Evolutionary conservation across 2,888 invertebrate species (phyloP).

Genomic region (Mythimna pallens): DNA sequence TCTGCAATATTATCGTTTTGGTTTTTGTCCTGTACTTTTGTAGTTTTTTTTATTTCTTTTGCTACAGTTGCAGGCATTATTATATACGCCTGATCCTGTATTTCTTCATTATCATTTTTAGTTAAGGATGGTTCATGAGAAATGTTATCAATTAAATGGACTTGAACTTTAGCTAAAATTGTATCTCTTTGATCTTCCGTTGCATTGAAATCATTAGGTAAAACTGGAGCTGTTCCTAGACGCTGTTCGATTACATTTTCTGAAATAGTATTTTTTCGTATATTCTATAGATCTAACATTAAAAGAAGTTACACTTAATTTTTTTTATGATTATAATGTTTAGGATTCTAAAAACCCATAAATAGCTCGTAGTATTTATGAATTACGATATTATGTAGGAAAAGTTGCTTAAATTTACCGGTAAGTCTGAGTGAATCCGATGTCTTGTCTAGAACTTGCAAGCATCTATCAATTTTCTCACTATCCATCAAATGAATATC

Average conservation of each 20-base stretch:
- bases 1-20: background rate
- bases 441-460: background rate
- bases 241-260: background rate
- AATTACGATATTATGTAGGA: background rate
- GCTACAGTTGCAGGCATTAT: background rate
- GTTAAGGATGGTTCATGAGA: background rate
- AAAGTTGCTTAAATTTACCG: conserved; percentile 29
- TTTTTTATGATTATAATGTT: too few relatives aligned
- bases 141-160: background rate
- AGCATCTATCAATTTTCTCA: background rate
- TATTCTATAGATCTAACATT: background rate
- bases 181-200: background rate
- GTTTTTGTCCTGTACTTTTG: background rate
- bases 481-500: background rate
- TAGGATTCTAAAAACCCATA: too few relatives aligned
- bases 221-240: background rate
- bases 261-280: conserved; percentile 1
- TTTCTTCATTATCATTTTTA: background rate
- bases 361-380: background rate
- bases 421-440: background rate
- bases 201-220: background rate
- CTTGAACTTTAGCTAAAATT: background rate
- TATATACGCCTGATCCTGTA: background rate
- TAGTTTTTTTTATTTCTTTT: background rate
- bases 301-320: background rate